Conservation (phyloP, 2,888 invertebrate genomes). For the Ceraclea dissimilis region DNA sequence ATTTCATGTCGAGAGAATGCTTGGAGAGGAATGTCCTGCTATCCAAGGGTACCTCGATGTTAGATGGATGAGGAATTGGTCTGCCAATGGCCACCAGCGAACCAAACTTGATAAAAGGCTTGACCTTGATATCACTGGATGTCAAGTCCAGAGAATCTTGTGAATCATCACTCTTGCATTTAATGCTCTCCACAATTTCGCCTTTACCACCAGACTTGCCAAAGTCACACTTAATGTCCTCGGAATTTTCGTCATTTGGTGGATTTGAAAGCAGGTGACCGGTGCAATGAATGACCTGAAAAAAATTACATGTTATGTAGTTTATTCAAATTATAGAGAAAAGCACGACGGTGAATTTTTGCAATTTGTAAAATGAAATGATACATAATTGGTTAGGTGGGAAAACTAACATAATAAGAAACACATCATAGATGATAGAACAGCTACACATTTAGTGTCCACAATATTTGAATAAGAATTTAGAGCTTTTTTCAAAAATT, state of each 20-base stretch:
- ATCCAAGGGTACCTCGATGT: conserved; percentile 85
- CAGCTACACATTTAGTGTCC: no score
- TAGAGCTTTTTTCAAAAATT: no score
- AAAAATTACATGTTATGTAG: conserved; percentile 27
- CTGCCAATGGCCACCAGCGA: conserved; percentile 70
- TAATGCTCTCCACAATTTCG: conserved; percentile 18
- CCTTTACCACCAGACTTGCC: conserved; percentile 27
- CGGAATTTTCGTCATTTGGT: conserved; percentile 30
- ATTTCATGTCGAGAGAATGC: conserved; percentile 90
- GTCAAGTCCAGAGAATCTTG: conserved; percentile 27
- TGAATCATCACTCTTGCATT: conserved; percentile 17
- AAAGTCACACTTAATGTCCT: background rate
- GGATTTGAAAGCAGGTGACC: conserved; percentile 42
- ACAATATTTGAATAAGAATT: no score
- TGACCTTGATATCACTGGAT: conserved; percentile 30
- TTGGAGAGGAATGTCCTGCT: conserved; percentile 85
- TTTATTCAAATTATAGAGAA: no score
- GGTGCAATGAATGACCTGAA: conserved; percentile 80
- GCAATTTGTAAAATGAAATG: conserved; percentile 4
- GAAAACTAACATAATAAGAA: no score
- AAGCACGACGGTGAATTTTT: no score
- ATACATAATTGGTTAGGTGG: background rate
- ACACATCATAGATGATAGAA: no score
- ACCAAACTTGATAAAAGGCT: conserved; percentile 33
- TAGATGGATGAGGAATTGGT: conserved; percentile 83